phyloP scores from a whole-genome alignment of 2,797 vertebrate species.

The Sebastes hubbsi region DNA sequence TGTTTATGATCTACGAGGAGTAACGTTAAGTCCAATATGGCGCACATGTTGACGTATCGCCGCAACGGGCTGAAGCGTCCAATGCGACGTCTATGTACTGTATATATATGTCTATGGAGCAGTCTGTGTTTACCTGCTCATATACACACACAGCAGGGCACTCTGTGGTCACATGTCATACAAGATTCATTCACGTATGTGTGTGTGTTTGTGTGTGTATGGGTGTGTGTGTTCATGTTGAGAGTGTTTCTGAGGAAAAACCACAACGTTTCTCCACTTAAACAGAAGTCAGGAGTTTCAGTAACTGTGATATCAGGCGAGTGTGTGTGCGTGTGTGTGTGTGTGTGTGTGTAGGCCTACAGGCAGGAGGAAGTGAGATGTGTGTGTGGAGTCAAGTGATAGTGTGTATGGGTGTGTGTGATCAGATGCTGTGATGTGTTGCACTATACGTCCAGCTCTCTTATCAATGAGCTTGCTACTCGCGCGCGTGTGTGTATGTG shows the following conservation, averaged over 20 bases:
- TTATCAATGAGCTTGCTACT: constrained; percentile 20
- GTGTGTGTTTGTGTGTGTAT: not conserved
- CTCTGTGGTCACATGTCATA: not conserved
- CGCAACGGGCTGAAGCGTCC: too few relatives aligned
- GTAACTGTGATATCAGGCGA: not conserved
- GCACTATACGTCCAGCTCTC: not conserved
- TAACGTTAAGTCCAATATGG: too few relatives aligned
- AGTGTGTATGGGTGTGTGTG: constrained; percentile 16
- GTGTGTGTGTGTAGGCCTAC: not conserved
- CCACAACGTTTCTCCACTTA: constrained; percentile 16
- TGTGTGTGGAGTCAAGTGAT: constrained; percentile 38
- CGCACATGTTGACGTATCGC: too few relatives aligned
- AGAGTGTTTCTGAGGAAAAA: constrained; percentile 9
- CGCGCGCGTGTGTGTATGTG: not conserved
- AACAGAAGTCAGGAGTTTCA: constrained; percentile 24
- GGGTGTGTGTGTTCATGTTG: not conserved
- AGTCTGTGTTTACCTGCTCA: not conserved
- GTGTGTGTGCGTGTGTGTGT: not conserved
- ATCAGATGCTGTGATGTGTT: not conserved
- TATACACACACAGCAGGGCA: not conserved
- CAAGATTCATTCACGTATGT: not conserved
- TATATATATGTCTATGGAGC: not conserved
- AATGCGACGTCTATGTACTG: too few relatives aligned
- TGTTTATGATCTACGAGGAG: too few relatives aligned
- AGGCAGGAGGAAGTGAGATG: constrained; percentile 36